A percentile compares a stretch with the other conserved stretches of the same genome.
phyloP scores from a whole-genome alignment of 2,888 invertebrate genomes.

The Sympetrum striolatum region DNA sequence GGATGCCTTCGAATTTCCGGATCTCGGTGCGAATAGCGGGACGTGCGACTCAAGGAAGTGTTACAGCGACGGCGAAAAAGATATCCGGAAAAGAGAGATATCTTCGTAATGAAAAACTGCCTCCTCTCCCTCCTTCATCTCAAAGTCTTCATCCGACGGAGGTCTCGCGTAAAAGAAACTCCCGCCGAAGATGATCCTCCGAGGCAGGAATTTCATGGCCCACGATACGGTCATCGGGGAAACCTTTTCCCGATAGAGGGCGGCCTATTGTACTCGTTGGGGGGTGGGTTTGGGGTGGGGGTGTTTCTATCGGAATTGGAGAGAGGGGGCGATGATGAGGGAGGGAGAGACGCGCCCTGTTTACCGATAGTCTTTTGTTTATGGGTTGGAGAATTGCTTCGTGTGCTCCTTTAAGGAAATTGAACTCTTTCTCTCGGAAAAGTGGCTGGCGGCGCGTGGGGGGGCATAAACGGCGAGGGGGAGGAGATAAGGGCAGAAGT shows the following conservation, averaged over 20 bases:
- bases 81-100: too few relatives aligned
- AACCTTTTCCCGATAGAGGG: not conserved
- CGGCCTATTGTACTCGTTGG: too few relatives aligned
- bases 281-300: not conserved
- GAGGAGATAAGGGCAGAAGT: not conserved
- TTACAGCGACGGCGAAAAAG: too few relatives aligned
- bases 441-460: not conserved
- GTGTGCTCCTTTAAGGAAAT: conserved; percentile 31
- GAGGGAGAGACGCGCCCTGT: not conserved
- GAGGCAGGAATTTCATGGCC: conserved; percentile 18
- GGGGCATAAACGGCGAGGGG: not conserved
- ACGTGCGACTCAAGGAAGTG: too few relatives aligned
- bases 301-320: not conserved
- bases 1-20: too few relatives aligned
- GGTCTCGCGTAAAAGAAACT: not conserved
- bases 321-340: not conserved
- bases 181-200: conserved; percentile 2
- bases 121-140: too few relatives aligned
- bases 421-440: not conserved
- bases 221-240: not conserved
- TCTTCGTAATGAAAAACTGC: too few relatives aligned
- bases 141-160: too few relatives aligned
- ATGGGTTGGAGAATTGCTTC: conserved; percentile 7
- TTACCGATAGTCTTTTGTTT: conserved; percentile 32
- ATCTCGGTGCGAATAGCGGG: too few relatives aligned